Percentiles rank a stretch among this genome's conserved stretches.
These are phyloP conservation scores for Drosophila trichaetosa DNA, from an alignment of 2,888 invertebrate genomes.

Conservation along the genomic window DNA sequence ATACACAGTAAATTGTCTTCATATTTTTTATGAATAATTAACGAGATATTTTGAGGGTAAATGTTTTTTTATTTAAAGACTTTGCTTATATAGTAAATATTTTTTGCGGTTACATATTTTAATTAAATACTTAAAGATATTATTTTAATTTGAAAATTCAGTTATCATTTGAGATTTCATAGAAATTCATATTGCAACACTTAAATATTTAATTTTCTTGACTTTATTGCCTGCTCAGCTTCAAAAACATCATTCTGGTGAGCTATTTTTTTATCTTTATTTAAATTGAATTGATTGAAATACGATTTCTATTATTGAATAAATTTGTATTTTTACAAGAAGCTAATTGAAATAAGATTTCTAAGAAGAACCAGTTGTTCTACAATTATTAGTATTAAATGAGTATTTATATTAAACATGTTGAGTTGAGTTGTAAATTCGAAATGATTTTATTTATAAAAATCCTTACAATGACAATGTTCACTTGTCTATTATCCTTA, in stretches of 20 bases:
- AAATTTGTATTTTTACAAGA: background rate
- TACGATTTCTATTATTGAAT: background rate
- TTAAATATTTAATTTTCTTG: background rate
- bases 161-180: too few species aligned
- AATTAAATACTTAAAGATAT: background rate
- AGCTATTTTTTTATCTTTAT: background rate
- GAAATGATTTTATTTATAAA: background rate
- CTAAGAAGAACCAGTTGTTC: background rate
- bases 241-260: background rate
- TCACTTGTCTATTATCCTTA: background rate
- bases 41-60: background rate
- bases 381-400: background rate
- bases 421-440: background rate
- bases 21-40: slow-evolving; percentile 10
- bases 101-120: background rate
- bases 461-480: background rate
- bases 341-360: background rate
- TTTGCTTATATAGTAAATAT: background rate
- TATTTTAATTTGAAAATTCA: too few species aligned
- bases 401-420: background rate
- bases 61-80: background rate
- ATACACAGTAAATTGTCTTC: background rate
- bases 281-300: background rate
- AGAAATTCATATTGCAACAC: background rate
- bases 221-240: background rate